Base-by-base conservation (phyloP, 2,797 vertebrate species). In the Cuniculus paca region DNA sequence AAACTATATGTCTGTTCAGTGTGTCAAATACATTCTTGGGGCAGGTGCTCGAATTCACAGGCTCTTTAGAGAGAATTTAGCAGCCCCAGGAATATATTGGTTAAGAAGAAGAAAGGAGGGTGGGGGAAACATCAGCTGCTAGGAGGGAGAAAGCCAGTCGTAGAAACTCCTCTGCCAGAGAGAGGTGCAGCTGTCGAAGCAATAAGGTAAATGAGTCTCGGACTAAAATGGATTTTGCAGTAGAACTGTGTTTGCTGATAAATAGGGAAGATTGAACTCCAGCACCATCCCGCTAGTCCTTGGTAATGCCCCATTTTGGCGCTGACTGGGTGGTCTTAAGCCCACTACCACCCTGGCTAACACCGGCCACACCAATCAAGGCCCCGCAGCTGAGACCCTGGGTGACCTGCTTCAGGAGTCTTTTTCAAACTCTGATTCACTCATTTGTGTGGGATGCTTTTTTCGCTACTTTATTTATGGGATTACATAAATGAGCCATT, bases 401-500 rank as follows among this genome's bases (percentile, higher is more conserved):
- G 95, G 97, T 99, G 99, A 99, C 99, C 99, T 98, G 98, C 96
- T 97, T 98, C 98, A 98, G 98, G 98, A 98, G 98, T 98, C 98
- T 98, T 98, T 98, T 98, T 98, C 98, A 98, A 98, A 98, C 98
- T 97, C 98, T 56, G 96, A 98, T 98, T 99, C 98, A 97, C 98
- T 99, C 98, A 96, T 99, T 99, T 99, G 98, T 99, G 98, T 98
- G 98, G 98, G 98, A 98, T 98, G 98, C 98, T 98, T 99, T 99
- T 98, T 98, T 98, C 83, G 97, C 98, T 98, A 98, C 98, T 99
- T 99, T 99, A 99, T 99, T 99, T 99, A 99, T 99, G 98, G 99
- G 99, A 99, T 99, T 99, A 99, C 99, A 99, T 99, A 99, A 99
- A 99, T 98, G 98, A 99, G 98, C 99, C 98, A 99, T 99, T 99